These are phyloP conservation scores for Drosophila kuntzei DNA, from an alignment of 2,888 invertebrate genomes.

Conservation along the genomic window DNA sequence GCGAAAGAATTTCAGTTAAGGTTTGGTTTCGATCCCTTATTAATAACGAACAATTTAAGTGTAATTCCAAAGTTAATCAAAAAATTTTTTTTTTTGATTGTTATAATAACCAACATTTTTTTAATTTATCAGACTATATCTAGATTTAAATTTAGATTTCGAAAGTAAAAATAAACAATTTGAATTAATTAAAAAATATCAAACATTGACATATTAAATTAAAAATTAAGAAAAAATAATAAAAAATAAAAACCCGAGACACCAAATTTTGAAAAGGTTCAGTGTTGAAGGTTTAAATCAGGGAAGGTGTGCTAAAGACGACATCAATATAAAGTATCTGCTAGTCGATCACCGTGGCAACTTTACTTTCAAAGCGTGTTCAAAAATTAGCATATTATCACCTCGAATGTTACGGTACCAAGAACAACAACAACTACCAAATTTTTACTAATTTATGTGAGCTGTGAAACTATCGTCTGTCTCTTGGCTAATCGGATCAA, in stretches of 20 bases:
- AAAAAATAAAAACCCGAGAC: too few relatives aligned
- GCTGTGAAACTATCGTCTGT: conserved; percentile 38
- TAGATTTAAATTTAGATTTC: background rate
- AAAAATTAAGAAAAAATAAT: too few relatives aligned
- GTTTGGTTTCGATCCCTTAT: background rate
- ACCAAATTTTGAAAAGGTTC: background rate
- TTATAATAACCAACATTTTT: too few relatives aligned
- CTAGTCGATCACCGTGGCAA: background rate
- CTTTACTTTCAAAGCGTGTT: background rate
- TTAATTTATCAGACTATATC: background rate
- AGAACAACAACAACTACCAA: conserved; percentile 6
- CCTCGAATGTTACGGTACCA: conserved; percentile 27
- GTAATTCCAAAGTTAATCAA: too few relatives aligned
- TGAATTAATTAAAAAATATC: background rate
- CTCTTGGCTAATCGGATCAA: conserved; percentile 48
- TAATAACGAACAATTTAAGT: background rate
- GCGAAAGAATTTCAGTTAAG: background rate
- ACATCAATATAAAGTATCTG: background rate
- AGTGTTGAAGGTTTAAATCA: background rate
- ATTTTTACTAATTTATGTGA: conserved; percentile 33
- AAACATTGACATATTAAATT: background rate
- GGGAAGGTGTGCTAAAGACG: too few relatives aligned
- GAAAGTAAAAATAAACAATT: too few relatives aligned
- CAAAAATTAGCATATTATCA: conserved; percentile 53
- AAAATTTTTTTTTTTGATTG: too few relatives aligned